Conservation (phyloP, 2,797 vertebrate genomes). For the Paratrypauchen microcephalus region DNA sequence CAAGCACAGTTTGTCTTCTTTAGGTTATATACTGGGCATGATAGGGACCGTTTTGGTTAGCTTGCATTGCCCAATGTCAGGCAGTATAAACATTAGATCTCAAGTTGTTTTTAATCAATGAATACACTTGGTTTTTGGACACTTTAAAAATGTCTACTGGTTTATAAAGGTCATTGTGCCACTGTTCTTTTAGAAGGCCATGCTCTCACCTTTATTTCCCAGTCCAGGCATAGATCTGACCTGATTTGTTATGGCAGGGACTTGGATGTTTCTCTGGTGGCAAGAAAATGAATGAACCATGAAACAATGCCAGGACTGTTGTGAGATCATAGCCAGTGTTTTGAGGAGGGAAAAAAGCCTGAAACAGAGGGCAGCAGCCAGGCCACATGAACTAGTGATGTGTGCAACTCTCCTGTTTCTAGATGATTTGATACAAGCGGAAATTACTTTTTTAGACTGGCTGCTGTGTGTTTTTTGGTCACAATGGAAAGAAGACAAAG, state of each 20-base stretch:
- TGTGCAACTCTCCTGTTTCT: slow-evolving; percentile 15
- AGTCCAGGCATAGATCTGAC: slow-evolving; percentile 48
- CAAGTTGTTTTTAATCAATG: too few species aligned
- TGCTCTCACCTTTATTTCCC: slow-evolving; percentile 16
- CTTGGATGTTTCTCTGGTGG: slow-evolving; percentile 61
- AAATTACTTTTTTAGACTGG: slow-evolving; percentile 3
- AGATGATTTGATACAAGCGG: slow-evolving; percentile 27
- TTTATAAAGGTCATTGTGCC: slow-evolving; percentile 33
- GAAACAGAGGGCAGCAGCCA: slow-evolving; percentile 28
- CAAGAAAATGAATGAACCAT: slow-evolving; percentile 57
- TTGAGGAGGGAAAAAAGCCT: slow-evolving; percentile 17
- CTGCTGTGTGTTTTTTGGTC: slow-evolving; percentile 10
- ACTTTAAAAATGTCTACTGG: background rate
- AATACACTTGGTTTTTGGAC: slow-evolving; percentile 36
- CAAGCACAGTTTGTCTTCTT: too few species aligned
- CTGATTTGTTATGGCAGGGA: slow-evolving; percentile 27
- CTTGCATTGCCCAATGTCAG: too few species aligned
- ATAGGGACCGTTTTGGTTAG: too few species aligned
- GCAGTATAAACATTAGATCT: too few species aligned
- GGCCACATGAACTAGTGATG: slow-evolving; percentile 19
- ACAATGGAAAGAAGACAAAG: slow-evolving; percentile 2
- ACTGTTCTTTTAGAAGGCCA: background rate
- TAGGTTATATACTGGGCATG: too few species aligned
- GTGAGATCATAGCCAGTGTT: slow-evolving; percentile 21
- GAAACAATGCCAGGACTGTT: slow-evolving; percentile 41